These are phyloP conservation scores for Elgaria multicarinata DNA, from an alignment of 2,113 vertebrate species.

Conservation along the genomic window DNA sequence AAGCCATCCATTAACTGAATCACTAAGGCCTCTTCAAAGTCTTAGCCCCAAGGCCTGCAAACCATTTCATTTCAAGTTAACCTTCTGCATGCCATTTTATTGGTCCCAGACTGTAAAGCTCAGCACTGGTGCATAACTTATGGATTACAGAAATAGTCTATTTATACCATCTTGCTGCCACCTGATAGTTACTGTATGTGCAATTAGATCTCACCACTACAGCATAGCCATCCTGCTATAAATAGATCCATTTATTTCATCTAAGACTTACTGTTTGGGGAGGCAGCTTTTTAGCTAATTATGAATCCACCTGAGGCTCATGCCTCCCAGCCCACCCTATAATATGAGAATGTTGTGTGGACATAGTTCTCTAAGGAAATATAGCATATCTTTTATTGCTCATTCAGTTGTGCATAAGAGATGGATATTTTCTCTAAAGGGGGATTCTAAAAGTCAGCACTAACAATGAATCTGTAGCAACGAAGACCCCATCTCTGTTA, in stretches of 20 bases:
- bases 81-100: background rate
- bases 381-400: background rate
- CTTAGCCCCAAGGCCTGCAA: background rate
- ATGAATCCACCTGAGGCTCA: background rate
- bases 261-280: background rate
- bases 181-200: slow-evolving; percentile 6
- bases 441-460: background rate
- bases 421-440: background rate
- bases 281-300: slow-evolving; percentile 14
- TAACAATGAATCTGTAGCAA: background rate
- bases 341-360: background rate
- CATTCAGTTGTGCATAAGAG: background rate
- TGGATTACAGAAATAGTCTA: slow-evolving; percentile 19
- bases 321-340: background rate
- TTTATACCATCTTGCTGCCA: slow-evolving; percentile 1
- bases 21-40: background rate
- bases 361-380: background rate
- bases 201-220: slow-evolving; percentile 46
- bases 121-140: background rate
- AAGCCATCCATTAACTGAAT: background rate
- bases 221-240: slow-evolving; percentile 34
- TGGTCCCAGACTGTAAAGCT: background rate
- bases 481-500: background rate
- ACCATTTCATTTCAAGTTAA: slow-evolving; percentile 9
- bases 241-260: slow-evolving; percentile 40